Evolutionary conservation across 2,888 invertebrate genomes (phyloP), one percentile per base, ranked within the genome.

Genomic region (Micoletzkya japonica): DNA sequence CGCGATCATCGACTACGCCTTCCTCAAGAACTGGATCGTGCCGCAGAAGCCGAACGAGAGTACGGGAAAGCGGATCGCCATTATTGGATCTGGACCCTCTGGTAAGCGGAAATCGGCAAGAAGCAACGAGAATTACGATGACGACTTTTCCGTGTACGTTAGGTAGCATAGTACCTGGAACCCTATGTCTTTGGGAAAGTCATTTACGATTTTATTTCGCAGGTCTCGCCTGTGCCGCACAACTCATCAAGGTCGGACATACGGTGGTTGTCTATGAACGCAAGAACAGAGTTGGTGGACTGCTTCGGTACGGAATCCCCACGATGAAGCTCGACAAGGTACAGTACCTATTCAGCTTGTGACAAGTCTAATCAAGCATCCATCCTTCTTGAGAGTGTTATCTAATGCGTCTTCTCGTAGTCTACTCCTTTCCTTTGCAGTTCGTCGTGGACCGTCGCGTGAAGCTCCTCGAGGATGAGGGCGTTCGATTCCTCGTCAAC

Each of bases 1-100:
- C 87, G 91, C 96, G 70, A 98, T 98, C 86, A 96, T 98, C 81
- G 98, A 98, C 88, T 91, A 95, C 88, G 98, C 95, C 17, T 98
- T 94, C 87, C 94, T 95, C 85, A 91, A 92, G 87, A 95, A 95
- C 4, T 85, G 85, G 85, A 93, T 97, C 77, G 88, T 89, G 64
- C 92, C 97, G 0, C 91, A 92, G 86, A 90, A 90, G 44, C 95
- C 95, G 0, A 87, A 88, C 10, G 82, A 87, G 32, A 90, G 93
- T 70, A 92, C 92, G 49, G 93, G 92, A 20, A 92, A 92, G 82
- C 90, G 90, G 28, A 91, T 95, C 0, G 95, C 93, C 1, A 89
- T 98, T 17, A 91, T 98, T 14, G 97, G 98, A 0, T 93, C 94
- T 2, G 97, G 98, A 0, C 89, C 89, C 1, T 92, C 97, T 0